phyloP scores from a whole-genome alignment of 2,797 vertebrate species.

The Platalea minor region DNA sequence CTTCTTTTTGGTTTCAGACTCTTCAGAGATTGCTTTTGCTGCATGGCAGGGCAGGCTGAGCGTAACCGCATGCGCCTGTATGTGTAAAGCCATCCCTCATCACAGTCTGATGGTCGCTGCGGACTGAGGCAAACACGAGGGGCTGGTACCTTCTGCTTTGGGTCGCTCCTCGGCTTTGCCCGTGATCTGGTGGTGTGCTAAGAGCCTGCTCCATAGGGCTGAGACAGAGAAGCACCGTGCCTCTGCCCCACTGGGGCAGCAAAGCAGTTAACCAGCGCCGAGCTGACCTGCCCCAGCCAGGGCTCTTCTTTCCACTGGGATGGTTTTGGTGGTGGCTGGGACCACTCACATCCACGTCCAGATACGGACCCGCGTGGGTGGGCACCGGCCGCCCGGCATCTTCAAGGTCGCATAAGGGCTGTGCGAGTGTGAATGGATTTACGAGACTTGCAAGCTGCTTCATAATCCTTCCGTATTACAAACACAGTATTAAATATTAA shows the following conservation, averaged over 20 bases:
- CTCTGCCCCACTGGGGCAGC: neutral
- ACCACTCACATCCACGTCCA: fast-evolving
- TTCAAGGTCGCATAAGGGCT: neutral
- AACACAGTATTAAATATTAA: neutral
- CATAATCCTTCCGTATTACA: neutral
- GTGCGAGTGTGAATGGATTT: neutral
- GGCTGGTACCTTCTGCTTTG: neutral
- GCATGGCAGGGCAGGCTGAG: neutral
- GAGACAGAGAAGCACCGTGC: neutral
- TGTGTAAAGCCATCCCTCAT: fast-evolving
- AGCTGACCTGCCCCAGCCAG: neutral
- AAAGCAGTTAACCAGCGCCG: fast-evolving
- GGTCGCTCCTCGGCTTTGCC: neutral
- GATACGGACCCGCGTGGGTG: fast-evolving
- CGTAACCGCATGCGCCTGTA: fast-evolving
- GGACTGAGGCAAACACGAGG: neutral
- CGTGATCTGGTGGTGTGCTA: neutral
- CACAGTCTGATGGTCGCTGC: fast-evolving
- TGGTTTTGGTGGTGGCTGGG: neutral
- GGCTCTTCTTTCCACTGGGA: neutral
- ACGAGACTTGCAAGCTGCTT: neutral
- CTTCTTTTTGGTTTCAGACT: neutral
- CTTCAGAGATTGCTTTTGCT: neutral
- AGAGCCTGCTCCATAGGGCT: neutral
- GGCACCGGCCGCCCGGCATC: fast-evolving